Conservation (phyloP, 2,888 invertebrate genomes). For the Chloroclysta siterata region DNA sequence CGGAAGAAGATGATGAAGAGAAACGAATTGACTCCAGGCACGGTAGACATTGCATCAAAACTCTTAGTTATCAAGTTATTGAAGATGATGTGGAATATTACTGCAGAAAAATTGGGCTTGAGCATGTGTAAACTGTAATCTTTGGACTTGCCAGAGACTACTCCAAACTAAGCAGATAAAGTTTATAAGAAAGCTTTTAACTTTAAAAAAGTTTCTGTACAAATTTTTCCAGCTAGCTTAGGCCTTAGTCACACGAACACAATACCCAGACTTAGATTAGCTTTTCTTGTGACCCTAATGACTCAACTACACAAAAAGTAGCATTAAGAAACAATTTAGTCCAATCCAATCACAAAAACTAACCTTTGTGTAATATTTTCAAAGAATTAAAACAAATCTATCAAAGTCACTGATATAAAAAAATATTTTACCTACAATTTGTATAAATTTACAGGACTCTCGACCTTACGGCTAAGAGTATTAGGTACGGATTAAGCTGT, state of each 20-base stretch:
- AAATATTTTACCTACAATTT: constrained; percentile 37
- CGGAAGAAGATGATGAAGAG: no score
- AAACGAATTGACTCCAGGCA: no score
- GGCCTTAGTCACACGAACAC: constrained; percentile 7
- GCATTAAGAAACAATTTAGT: constrained; percentile 27
- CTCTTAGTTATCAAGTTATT: no score
- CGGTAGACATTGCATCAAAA: no score
- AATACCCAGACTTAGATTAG: constrained; percentile 2
- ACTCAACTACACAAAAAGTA: constrained; percentile 20
- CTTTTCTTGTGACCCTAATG: constrained; percentile 23
- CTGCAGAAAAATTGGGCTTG: no score
- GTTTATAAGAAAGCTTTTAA: no score
- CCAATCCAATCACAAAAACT: constrained; percentile 31
- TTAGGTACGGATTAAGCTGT: constrained; percentile 28
- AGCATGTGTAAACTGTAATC: no score
- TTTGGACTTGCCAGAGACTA: no score
- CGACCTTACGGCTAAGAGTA: constrained; percentile 37
- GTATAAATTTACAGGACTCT: constrained; percentile 33
- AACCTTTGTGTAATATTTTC: constrained; percentile 36
- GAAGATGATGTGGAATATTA: no score
- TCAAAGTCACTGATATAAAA: constrained; percentile 63
- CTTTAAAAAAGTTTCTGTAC: no score
- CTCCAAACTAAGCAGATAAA: no score
- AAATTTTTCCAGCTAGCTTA: neutral
- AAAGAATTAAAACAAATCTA: constrained; percentile 60